Conservation (phyloP, 2,888 invertebrate species). For the Microplitis deprimator region DNA sequence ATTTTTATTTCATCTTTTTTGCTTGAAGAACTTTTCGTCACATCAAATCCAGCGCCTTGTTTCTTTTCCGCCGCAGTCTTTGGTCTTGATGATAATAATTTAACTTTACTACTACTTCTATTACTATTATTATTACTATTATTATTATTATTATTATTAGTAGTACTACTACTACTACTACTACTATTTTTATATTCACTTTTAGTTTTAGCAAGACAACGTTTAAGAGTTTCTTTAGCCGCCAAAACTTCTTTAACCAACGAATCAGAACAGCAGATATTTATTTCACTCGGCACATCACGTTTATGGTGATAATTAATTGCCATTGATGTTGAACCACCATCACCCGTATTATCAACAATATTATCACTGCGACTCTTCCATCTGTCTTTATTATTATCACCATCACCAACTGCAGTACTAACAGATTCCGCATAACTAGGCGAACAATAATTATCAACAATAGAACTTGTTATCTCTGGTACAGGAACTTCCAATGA, state of each 20-base stretch:
- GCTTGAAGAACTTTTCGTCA: slow-evolving; percentile 19
- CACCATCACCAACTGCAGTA: background rate
- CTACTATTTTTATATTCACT: slow-evolving; percentile 43
- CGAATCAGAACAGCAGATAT: slow-evolving; percentile 59
- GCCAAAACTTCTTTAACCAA: slow-evolving; percentile 67
- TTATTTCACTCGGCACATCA: slow-evolving; percentile 15
- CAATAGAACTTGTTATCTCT: slow-evolving; percentile 33
- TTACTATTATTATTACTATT: background rate
- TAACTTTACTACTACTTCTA: background rate
- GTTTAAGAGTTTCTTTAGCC: slow-evolving; percentile 66
- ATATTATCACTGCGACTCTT: background rate
- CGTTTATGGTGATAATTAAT: slow-evolving; percentile 8
- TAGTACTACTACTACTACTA: background rate
- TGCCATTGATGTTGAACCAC: background rate
- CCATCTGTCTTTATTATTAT: slow-evolving; percentile 2
- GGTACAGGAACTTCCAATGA: slow-evolving; percentile 53
- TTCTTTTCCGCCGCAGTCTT: slow-evolving; percentile 61
- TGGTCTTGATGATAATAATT: slow-evolving; percentile 45
- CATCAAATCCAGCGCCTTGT: slow-evolving; percentile 56
- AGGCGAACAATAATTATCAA: background rate
- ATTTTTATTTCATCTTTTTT: slow-evolving; percentile 35
- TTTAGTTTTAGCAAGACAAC: slow-evolving; percentile 57
- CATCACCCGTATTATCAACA: slow-evolving; percentile 4
- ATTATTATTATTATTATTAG: background rate
- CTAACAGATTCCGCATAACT: background rate